Evolutionary conservation across 2,888 invertebrate species (phyloP).

Genomic region (Physocephala rufipes): DNA sequence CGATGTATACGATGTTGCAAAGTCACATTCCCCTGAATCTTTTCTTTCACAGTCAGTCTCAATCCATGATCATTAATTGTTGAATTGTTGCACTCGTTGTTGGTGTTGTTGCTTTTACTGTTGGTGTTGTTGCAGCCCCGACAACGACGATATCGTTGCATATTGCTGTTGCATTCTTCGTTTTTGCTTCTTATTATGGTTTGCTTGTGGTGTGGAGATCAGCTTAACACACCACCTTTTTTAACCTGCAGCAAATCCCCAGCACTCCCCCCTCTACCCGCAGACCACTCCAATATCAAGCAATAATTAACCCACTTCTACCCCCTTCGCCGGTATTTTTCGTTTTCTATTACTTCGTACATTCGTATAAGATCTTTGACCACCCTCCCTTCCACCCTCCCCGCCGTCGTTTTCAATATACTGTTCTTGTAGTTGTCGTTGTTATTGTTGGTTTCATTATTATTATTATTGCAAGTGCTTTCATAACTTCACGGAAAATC

Average conservation of each 20-base stretch:
- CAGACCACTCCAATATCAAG: too few species aligned
- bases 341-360: too few species aligned
- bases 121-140: conserved; percentile 24
- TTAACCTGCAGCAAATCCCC: too few species aligned
- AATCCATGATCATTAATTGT: conserved; percentile 36
- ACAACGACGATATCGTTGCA: neutral
- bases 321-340: too few species aligned
- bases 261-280: too few species aligned
- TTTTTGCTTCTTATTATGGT: conserved; percentile 19
- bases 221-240: too few species aligned
- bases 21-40: conserved; percentile 20
- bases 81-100: conserved; percentile 30
- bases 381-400: conserved; percentile 19
- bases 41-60: conserved; percentile 32
- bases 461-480: conserved; percentile 34
- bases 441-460: conserved; percentile 11
- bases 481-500: conserved; percentile 46
- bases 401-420: neutral
- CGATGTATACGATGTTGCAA: conserved; percentile 43
- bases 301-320: too few species aligned
- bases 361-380: conserved; percentile 45
- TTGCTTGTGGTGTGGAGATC: too few species aligned
- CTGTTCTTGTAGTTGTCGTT: neutral
- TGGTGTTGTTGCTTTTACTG: conserved; percentile 35
- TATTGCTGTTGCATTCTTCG: neutral